A percentile compares a stretch with the other conserved stretches of the same genome.
Evolutionary conservation across 2,797 vertebrate genomes (phyloP).

Genomic region (Lindbergichthys nudifrons): DNA sequence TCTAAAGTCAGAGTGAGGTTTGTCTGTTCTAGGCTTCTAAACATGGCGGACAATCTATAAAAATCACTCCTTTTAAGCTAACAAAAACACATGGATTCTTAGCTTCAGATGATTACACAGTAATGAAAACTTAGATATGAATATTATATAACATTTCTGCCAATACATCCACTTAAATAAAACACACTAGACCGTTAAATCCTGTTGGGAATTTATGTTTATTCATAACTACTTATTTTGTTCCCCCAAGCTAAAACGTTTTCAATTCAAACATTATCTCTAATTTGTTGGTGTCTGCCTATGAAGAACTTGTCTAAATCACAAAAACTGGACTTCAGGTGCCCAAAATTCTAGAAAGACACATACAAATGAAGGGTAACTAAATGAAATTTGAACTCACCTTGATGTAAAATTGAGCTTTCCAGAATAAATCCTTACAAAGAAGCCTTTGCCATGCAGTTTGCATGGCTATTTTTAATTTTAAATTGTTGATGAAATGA

Average conservation of each 20-base stretch:
- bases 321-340: not conserved
- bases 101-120: too few relatives aligned
- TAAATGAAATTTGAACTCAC: slow-evolving; percentile 58
- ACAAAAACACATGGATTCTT: too few relatives aligned
- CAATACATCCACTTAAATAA: too few relatives aligned
- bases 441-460: slow-evolving; percentile 34
- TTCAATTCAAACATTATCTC: not conserved
- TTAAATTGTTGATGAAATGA: slow-evolving; percentile 44
- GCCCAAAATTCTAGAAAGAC: not conserved
- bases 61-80: too few relatives aligned
- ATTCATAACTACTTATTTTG: not conserved
- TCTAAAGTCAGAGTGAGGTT: too few relatives aligned
- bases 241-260: not conserved
- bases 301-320: not conserved
- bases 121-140: too few relatives aligned
- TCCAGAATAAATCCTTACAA: slow-evolving; percentile 60
- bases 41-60: too few relatives aligned
- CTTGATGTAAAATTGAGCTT: slow-evolving; percentile 53
- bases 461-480: slow-evolving; percentile 68
- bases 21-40: too few relatives aligned
- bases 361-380: not conserved
- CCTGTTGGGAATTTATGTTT: too few relatives aligned
- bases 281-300: not conserved
- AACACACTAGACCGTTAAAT: too few relatives aligned
- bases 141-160: too few relatives aligned